Evolutionary conservation across 2,888 invertebrate genomes (phyloP).

Genomic region (Epinotia nisella): DNA sequence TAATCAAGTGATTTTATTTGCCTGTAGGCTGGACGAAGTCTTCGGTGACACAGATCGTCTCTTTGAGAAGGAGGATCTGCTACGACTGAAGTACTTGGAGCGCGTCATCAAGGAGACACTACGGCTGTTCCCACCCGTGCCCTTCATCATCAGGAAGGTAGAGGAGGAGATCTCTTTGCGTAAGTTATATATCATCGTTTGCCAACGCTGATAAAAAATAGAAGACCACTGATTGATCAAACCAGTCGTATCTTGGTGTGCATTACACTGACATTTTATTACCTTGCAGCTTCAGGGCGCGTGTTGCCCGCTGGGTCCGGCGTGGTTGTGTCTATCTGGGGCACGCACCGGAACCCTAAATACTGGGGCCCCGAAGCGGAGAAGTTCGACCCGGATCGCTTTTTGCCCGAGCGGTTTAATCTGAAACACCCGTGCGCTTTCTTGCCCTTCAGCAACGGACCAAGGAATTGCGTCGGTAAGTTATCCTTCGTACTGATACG

Average conservation of each 20-base stretch:
- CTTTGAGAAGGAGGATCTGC: conserved; percentile 69
- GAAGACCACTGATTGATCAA: background rate
- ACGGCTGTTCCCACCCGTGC: conserved; percentile 74
- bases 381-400: conserved; percentile 86
- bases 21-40: conserved; percentile 65
- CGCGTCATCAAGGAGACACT: conserved; percentile 74
- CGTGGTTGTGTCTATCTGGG: conserved; percentile 77
- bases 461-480: conserved; percentile 82
- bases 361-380: conserved; percentile 86
- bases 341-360: conserved; percentile 82
- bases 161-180: conserved; percentile 69
- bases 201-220: background rate
- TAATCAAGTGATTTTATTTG: background rate
- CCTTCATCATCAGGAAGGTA: conserved; percentile 75
- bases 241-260: background rate
- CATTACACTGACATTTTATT: background rate
- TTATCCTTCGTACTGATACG: conserved; percentile 20
- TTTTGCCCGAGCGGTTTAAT: conserved; percentile 81
- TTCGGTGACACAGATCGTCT: conserved; percentile 69
- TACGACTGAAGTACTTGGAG: conserved; percentile 68
- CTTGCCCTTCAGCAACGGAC: conserved; percentile 82
- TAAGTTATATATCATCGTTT: conserved; percentile 58
- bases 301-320: conserved; percentile 77
- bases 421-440: conserved; percentile 71
- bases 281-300: conserved; percentile 66